Percentiles rank a stretch among this genome's conserved stretches.
These are phyloP conservation scores for Polydrusus tereticollis DNA, from an alignment of 2,888 invertebrate species.

Conservation along the genomic window DNA sequence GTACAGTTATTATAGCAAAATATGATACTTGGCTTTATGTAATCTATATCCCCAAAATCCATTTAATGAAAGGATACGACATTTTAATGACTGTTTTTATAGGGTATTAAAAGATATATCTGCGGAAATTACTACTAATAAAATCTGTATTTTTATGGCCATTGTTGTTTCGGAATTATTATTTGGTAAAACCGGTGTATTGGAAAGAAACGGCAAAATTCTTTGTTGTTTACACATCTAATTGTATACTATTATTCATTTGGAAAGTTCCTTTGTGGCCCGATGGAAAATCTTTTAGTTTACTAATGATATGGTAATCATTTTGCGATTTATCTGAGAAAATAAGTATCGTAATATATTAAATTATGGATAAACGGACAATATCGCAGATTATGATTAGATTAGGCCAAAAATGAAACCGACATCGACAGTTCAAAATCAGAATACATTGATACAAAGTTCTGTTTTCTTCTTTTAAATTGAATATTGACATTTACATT, in stretches of 20 bases:
- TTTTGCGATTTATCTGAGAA: neutral
- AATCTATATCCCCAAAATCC: slow-evolving; percentile 28
- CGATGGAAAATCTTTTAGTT: neutral
- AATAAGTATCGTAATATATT: neutral
- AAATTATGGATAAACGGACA: neutral
- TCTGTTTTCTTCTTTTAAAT: too few species aligned
- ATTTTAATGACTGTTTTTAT: slow-evolving; percentile 32
- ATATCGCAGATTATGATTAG: too few species aligned
- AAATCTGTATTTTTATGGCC: slow-evolving; percentile 32
- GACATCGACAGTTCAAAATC: too few species aligned
- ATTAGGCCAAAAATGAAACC: too few species aligned
- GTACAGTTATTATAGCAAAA: slow-evolving; percentile 29
- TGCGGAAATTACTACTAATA: slow-evolving; percentile 9
- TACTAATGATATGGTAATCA: neutral
- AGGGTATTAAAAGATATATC: slow-evolving; percentile 31
- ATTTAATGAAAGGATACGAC: slow-evolving; percentile 31
- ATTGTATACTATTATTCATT: neutral
- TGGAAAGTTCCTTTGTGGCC: neutral
- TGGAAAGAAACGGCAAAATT: neutral
- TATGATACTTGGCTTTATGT: slow-evolving; percentile 22
- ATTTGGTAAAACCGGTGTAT: neutral
- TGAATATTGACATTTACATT: slow-evolving; percentile 27
- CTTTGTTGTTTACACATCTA: neutral
- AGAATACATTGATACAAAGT: too few species aligned
- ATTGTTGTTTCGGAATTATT: neutral